Conservation (phyloP, 2,888 invertebrate genomes). For the Mechanitis messenoides region DNA sequence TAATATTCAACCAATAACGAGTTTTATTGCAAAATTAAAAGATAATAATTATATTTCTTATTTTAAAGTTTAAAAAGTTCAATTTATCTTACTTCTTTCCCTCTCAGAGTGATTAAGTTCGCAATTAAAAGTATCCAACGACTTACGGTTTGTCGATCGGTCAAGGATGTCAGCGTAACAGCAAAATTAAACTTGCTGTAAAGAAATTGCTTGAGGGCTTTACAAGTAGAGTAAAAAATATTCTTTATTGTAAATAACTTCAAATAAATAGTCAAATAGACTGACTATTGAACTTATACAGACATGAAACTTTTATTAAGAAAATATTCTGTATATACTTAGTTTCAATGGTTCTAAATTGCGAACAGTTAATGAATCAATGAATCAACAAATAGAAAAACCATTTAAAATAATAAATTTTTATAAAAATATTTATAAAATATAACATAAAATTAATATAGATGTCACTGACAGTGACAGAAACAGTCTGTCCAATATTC, state of each 20-base stretch:
- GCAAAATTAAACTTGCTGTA: conserved; percentile 21
- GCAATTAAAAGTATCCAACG: conserved; percentile 36
- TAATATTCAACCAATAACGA: too few species aligned
- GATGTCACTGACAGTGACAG: too few species aligned
- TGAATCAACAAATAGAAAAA: too few species aligned
- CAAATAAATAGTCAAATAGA: not conserved
- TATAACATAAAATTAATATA: too few species aligned
- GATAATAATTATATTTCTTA: conserved; percentile 21
- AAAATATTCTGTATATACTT: too few species aligned
- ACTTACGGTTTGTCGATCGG: conserved; percentile 32
- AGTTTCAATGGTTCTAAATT: too few species aligned
- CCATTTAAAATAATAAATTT: too few species aligned
- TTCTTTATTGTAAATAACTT: not conserved
- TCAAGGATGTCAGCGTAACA: conserved; percentile 31
- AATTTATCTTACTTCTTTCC: conserved; percentile 30
- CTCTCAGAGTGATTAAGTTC: conserved; percentile 29
- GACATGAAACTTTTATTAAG: too few species aligned
- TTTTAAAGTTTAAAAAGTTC: conserved; percentile 29
- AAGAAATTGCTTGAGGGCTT: conserved; percentile 11
- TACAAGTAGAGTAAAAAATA: not conserved
- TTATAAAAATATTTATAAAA: too few species aligned
- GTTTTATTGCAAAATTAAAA: not conserved
- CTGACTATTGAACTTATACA: too few species aligned
- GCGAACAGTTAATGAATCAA: too few species aligned
- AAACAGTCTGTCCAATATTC: too few species aligned